These are phyloP conservation scores for Catagonus wagneri DNA, from an alignment of 2,113 vertebrate species.

Conservation along the genomic window DNA sequence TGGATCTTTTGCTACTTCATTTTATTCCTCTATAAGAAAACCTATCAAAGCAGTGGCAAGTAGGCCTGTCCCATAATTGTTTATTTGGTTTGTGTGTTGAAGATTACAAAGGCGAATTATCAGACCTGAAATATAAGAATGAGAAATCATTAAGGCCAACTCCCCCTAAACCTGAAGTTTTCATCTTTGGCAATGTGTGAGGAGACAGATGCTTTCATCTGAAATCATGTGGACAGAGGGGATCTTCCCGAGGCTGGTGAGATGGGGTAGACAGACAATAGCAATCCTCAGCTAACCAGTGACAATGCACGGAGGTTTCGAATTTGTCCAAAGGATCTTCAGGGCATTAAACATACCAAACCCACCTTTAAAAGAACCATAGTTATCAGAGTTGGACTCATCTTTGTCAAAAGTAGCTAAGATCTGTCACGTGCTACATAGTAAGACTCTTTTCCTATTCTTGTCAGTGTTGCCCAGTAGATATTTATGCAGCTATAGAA, in stretches of 20 bases:
- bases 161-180: background rate
- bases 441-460: conserved; percentile 17
- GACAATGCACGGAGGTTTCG: background rate
- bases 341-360: background rate
- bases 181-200: conserved; percentile 8
- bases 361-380: background rate
- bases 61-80: background rate
- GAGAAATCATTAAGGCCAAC: background rate
- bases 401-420: conserved; percentile 20
- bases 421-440: background rate
- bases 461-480: conserved; percentile 29
- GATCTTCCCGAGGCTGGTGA: background rate
- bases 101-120: background rate
- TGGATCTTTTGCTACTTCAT: conserved; percentile 10
- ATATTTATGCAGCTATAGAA: background rate
- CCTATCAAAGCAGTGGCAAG: background rate
- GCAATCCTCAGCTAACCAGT: background rate
- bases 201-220: background rate
- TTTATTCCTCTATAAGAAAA: conserved; percentile 45
- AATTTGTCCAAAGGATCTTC: background rate
- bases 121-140: conserved; percentile 31
- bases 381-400: background rate
- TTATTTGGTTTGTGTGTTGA: conserved; percentile 32
- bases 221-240: background rate
- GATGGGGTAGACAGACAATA: background rate